These are phyloP conservation scores for Antrozous pallidus DNA, from an alignment of 2,797 vertebrate genomes.

Conservation along the genomic window DNA sequence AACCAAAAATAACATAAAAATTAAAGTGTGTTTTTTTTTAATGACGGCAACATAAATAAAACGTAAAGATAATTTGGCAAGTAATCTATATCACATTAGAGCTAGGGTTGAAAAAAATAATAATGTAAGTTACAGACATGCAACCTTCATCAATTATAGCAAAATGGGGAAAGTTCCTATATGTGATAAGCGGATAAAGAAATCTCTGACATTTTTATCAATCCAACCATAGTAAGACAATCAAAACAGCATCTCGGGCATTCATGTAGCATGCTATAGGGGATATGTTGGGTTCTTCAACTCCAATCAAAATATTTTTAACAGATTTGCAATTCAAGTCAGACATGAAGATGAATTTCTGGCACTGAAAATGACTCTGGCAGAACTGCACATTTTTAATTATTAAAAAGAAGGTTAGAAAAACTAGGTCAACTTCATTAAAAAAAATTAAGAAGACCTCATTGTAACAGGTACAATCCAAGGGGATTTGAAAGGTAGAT, in stretches of 20 bases:
- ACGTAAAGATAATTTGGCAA: not conserved
- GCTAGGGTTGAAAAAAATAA: not conserved
- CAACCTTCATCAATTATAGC: constrained; percentile 8
- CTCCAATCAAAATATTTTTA: not conserved
- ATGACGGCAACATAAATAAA: not conserved
- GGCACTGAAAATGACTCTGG: constrained; percentile 48
- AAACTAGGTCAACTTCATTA: constrained; percentile 69
- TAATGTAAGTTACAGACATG: not conserved
- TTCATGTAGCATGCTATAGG: not conserved
- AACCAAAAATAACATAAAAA: not conserved
- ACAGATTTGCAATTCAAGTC: constrained; percentile 13
- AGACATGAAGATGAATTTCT: constrained; percentile 32
- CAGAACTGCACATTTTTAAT: constrained; percentile 70
- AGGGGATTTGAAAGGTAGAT: constrained; percentile 61
- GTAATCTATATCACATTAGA: constrained; percentile 20
- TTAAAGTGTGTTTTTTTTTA: not conserved
- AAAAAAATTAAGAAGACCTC: constrained; percentile 68
- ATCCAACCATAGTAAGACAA: not conserved
- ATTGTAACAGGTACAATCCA: constrained; percentile 51
- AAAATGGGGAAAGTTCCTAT: not conserved
- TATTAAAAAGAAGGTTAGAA: constrained; percentile 75
- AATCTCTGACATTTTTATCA: constrained; percentile 13
- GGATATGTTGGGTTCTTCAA: not conserved
- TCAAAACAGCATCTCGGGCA: not conserved
- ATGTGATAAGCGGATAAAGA: not conserved